Evolutionary conservation across 2,113 vertebrate species (phyloP).

Genomic region (Peromyscus polionotus): DNA sequence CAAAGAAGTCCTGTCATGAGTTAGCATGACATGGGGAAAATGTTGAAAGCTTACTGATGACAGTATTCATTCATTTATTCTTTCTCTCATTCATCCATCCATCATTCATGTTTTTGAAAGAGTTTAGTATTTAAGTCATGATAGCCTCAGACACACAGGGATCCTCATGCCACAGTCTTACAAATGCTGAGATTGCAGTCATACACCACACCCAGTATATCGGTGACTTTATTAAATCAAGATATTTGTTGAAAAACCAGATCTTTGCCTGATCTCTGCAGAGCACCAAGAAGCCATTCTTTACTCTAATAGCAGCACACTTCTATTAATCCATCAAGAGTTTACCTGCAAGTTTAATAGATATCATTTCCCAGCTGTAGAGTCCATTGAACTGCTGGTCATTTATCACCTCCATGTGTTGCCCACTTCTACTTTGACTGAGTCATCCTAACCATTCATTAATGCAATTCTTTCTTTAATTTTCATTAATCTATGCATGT

Average conservation of each 20-base stretch:
- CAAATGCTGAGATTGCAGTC: neutral
- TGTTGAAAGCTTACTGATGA: neutral
- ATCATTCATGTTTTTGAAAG: neutral
- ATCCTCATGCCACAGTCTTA: neutral
- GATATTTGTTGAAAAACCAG: neutral
- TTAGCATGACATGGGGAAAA: neutral
- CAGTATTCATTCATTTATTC: neutral
- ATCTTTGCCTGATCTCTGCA: neutral
- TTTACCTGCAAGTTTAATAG: neutral
- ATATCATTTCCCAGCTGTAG: neutral
- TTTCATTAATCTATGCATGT: neutral
- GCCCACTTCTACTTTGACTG: neutral
- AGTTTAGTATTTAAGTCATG: neutral
- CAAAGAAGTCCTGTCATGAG: neutral
- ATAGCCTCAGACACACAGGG: neutral
- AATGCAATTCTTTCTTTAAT: neutral
- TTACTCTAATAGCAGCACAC: neutral
- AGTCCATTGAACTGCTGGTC: neutral
- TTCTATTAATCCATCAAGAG: neutral
- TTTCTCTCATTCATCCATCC: neutral
- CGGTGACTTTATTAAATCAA: neutral
- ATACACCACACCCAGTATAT: neutral
- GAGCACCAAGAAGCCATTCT: neutral
- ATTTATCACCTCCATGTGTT: neutral
- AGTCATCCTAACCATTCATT: neutral